phyloP scores from a whole-genome alignment of 2,888 invertebrate species.

The Zaprionus bogoriensis region DNA sequence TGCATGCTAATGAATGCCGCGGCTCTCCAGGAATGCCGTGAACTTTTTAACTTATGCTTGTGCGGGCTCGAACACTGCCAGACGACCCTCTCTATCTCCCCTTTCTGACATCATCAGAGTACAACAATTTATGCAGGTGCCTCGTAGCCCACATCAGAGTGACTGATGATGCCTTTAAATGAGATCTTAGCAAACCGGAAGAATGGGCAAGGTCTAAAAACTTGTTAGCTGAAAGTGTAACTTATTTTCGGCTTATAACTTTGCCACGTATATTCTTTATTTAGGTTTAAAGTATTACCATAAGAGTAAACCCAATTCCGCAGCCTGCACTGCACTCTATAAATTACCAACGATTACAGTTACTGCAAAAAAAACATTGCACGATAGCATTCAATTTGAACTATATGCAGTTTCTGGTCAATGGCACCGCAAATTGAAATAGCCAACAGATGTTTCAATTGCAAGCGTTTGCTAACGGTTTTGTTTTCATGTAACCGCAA shows the following conservation, averaged over 20 bases:
- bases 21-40: not conserved
- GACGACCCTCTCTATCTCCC: too few relatives aligned
- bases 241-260: too few relatives aligned
- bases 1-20: constrained; percentile 49
- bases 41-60: constrained; percentile 18
- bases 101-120: not conserved
- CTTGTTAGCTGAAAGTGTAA: too few relatives aligned
- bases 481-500: constrained; percentile 12
- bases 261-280: too few relatives aligned
- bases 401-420: too few relatives aligned
- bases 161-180: not conserved
- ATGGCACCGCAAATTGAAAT: constrained; percentile 44
- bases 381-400: constrained; percentile 1
- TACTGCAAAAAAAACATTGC: not conserved
- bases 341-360: not conserved
- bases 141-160: not conserved
- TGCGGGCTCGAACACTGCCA: constrained; percentile 1
- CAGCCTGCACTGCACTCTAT: too few relatives aligned
- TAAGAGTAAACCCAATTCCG: too few relatives aligned
- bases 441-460: constrained; percentile 26
- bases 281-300: too few relatives aligned
- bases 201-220: too few relatives aligned
- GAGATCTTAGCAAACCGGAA: too few relatives aligned
- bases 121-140: constrained; percentile 3
- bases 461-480: constrained; percentile 2